A percentile compares a stretch with the other conserved stretches of the same genome.
These are phyloP conservation scores for Nerophis ophidion DNA, from an alignment of 2,113 vertebrate genomes.

Conservation along the genomic window DNA sequence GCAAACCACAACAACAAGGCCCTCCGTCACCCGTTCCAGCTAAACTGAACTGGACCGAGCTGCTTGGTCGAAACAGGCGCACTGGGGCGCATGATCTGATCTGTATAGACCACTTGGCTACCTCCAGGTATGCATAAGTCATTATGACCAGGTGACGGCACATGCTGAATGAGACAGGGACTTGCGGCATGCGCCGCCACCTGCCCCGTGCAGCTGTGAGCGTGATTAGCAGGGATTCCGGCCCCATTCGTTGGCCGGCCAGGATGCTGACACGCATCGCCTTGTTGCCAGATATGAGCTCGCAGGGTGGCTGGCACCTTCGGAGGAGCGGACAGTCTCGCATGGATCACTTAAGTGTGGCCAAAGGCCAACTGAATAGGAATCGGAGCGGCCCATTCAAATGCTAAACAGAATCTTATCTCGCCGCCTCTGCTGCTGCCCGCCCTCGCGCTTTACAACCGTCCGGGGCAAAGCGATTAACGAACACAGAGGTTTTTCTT, in stretches of 20 bases:
- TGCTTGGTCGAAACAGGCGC: background rate
- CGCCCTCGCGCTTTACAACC: constrained; percentile 57
- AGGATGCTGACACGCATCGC: constrained; percentile 39
- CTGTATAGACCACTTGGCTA: constrained; percentile 5
- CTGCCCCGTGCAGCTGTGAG: constrained; percentile 61
- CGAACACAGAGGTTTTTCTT: constrained; percentile 29
- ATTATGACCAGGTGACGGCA: constrained; percentile 54
- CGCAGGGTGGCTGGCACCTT: constrained; percentile 45
- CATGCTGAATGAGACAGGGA: constrained; percentile 42
- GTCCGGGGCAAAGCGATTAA: constrained; percentile 68
- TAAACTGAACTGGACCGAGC: no score
- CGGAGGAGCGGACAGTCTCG: constrained; percentile 34
- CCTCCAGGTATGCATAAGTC: constrained; percentile 20
- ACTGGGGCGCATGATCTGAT: constrained; percentile 1
- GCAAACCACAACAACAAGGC: no score
- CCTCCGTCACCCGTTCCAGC: no score
- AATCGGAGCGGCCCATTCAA: constrained; percentile 64
- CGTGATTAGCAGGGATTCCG: constrained; percentile 50
- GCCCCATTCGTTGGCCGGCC: constrained; percentile 49
- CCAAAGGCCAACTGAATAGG: constrained; percentile 65
- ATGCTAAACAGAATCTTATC: constrained; percentile 75
- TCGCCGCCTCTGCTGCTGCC: constrained; percentile 52
- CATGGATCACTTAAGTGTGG: constrained; percentile 60
- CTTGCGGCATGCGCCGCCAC: constrained; percentile 57
- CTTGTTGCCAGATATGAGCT: constrained; percentile 48